Base-by-base conservation (phyloP, 2,888 invertebrate species). In the Maniola hyperantus region DNA sequence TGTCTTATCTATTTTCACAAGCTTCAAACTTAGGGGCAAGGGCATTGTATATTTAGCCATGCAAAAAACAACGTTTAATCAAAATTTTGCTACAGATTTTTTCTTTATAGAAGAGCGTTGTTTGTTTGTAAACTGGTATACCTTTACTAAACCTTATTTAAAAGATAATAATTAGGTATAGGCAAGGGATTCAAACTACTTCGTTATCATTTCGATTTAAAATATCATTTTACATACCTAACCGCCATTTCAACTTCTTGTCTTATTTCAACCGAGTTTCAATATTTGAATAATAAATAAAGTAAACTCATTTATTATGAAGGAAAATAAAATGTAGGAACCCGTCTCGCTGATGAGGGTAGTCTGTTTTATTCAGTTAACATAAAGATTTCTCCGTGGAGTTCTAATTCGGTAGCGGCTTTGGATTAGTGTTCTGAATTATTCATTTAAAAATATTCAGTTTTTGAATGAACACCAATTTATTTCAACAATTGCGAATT, bases 301-400 rank as follows among this genome's bases (percentile, higher is more conserved):
- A 61, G 55, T 50, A 61, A 61, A 53, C 42, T 62, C 53, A 62
- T 66, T 61, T 61, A 57, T 61, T 66, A 61, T 50, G 66, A 61
- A 57, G 50, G 36, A 46, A 61, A 66, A 61, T 42, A 61, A 61
- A 66, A 61, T 50, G 61, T 50, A 66, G 54, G 55, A 61, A 66
- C 61, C 61, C 55, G 50, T 66, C 60, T 20, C 48, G 57, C 18
- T 66, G 66, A 66, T 66, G 66, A 44, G 62, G 62, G 62, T 62
- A 62, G 62, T 42, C 60, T 60, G 62, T 62, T 62, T 53, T 53
- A 53, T 53, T 53, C 42, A 53, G 61, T 39, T 61, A 13, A 60
- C 50, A 62, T 42, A 42, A 53, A 62, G 62, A 62, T 62, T 62
- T 62, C 62, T 62, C 62, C 26, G 42, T 20, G 62, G 62, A 42